These are phyloP conservation scores for Pseudoatta argentina DNA, from an alignment of 1,140 invertebrate species.

Conservation along the genomic window DNA sequence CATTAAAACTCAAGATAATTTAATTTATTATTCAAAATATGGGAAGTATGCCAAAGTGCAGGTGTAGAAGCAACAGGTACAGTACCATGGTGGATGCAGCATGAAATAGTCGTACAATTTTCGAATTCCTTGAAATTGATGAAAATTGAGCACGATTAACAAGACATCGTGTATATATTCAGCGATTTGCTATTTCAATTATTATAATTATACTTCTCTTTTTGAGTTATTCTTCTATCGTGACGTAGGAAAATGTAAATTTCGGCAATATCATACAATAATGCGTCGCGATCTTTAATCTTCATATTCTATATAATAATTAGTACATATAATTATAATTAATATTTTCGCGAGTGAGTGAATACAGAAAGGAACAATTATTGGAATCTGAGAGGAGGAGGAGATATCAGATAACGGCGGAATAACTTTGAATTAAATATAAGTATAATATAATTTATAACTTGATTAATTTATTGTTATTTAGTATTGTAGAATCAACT, in stretches of 20 bases:
- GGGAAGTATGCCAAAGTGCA: not conserved
- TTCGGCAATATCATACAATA: not conserved
- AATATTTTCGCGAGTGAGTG: not conserved
- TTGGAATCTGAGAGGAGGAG: not conserved
- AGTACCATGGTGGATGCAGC: not conserved
- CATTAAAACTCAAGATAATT: not conserved
- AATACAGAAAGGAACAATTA: not conserved
- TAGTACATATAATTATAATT: not conserved
- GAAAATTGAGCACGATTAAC: not conserved
- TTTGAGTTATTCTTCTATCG: not conserved
- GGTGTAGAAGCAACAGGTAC: constrained; percentile 27
- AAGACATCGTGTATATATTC: not conserved
- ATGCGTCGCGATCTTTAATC: not conserved
- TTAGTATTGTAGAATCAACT: not conserved
- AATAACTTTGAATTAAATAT: not conserved
- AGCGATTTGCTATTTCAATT: not conserved
- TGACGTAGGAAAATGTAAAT: not conserved
- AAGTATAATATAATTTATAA: no score
- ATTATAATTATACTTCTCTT: not conserved
- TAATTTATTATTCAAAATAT: constrained; percentile 10
- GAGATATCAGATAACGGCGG: not conserved
- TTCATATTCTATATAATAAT: not conserved
- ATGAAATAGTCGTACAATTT: not conserved
- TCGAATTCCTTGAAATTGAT: not conserved
- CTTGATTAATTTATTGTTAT: no score